Base-by-base conservation (phyloP, 2,888 invertebrate species). In the Campaea margaritaria region DNA sequence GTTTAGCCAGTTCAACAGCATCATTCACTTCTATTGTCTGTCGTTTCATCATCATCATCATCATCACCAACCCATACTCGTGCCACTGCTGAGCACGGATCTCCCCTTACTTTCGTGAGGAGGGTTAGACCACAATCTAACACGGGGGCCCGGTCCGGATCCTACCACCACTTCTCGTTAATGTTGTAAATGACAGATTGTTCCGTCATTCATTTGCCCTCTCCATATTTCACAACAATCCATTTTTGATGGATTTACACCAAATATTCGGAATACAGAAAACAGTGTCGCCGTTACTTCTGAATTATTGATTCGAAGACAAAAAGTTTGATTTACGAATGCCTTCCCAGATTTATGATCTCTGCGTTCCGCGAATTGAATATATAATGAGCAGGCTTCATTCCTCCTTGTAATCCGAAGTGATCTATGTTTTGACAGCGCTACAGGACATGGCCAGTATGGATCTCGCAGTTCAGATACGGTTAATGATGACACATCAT, bases 271-370 rank as follows among this genome's bases (percentile, higher is more conserved):
- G 58, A 42, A 50, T 57, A 60, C 49, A 57, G 59, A 49, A 53
- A 69, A 68, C 65, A 73, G 69, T 74, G 74, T 77, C 76, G 67
- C 69, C 67, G 69, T 75, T 75, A 70, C 71, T 75, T 63, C 65
- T 86, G 83, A 84, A 85, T 86, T 81, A 84, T 85, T 85, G 85
- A 87, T 86, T 81, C 74, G 75, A 70, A 77, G 77, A 79, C 84
- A 85, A 88, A 88, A 89, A 87, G 79, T 86, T 86, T 86, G 87
- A 89, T 88, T 87, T 87, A 87, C 82, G 81, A 71, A 78, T 77
- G 79, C 78, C 78, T 74, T 63, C 65, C 67, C 67, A 74, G 84
- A 89, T 87, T 88, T 87, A 87, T 87, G 83, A 77, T 76, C 74
- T 76, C 71, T 76, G 76, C 79, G 80, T 78, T 85, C 75, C 82